Percentiles rank a stretch among this genome's conserved stretches.
These are phyloP conservation scores for Turritopsis dohrnii DNA, from an alignment of 30 jellyfish, hydroid and myxozoan species.

Conservation along the genomic window DNA sequence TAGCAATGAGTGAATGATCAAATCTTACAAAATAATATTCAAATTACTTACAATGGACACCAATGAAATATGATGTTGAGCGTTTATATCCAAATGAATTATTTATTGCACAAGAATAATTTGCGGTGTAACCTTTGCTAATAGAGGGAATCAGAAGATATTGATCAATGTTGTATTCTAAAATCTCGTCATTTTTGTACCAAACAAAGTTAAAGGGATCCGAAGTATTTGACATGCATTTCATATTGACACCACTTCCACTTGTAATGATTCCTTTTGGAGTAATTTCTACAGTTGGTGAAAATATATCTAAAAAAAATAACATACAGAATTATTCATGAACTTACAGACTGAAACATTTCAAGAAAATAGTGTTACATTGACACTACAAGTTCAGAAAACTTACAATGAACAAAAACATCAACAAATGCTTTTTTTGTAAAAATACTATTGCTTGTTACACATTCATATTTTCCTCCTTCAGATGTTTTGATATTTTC, in stretches of 20 bases:
- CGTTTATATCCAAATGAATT: background rate
- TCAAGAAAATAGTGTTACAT: no score
- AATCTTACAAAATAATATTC: no score
- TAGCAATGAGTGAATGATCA: no score
- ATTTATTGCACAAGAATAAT: background rate
- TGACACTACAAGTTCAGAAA: background rate
- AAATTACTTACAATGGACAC: background rate
- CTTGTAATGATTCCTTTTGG: background rate
- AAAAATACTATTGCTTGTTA: background rate
- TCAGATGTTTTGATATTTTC: background rate
- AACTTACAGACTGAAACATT: no score
- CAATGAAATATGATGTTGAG: background rate
- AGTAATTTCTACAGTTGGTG: background rate
- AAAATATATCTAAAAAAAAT: background rate
- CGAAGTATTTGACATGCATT: background rate
- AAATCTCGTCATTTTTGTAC: background rate
- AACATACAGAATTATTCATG: background rate
- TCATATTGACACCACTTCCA: background rate
- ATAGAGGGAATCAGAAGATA: background rate
- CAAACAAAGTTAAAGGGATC: background rate
- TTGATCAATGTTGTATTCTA: background rate
- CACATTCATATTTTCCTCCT: conserved; percentile 19
- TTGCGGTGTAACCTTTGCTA: background rate
- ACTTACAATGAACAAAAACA: background rate
- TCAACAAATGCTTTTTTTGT: background rate